Evolutionary conservation across 2,797 vertebrate genomes (phyloP), one percentile per base, ranked within the genome.

Genomic region (Pangasius larnaudii): DNA sequence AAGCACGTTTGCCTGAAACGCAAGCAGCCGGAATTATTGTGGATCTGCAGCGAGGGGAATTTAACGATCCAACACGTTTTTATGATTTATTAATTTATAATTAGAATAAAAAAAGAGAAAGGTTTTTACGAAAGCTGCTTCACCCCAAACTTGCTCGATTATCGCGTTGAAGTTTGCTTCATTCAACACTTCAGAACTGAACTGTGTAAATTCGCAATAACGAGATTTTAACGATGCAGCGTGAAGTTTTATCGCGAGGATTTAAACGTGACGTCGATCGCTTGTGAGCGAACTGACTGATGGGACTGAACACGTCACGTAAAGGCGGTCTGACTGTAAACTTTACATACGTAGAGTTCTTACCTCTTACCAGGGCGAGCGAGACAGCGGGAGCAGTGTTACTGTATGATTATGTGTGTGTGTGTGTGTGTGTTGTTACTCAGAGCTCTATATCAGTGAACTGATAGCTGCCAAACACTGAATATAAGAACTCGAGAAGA

Each of bases 381-480:
- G 92, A 91, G 90, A 94, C 93, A 94, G 94, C 92, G 93, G 93
- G 94, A 82, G 84, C 93, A 94, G 91, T 91, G 85, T 19, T 84
- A 42, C 82, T 89, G 61, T 65, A 93, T 91, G 94, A 96, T 94
- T 94, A 95, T 93, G 94, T 95, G 93, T 94, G 95, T 95, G 94
- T 92, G 95, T 95, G 51, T 84, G 63, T 22, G 16, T 89, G 86
- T 86, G 80, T 58, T 85, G 78, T 86, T 83, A 67, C 63, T 95
- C 93, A 93, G 92, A 94, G 93, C 84, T 95, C 92, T 92, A 93
- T 92, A 91, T 91, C 90, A 95, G 88, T 90, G 53, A 85, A 87
- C 24, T 39, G 63, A 96, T 96, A 97, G 96, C 96, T 97, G 96
- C 96, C 96, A 95, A 94, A 95, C 63, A 85, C 56, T 63, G 59